Base-by-base conservation (phyloP, 2,113 vertebrate species). In the Rhinopithecus roxellana region DNA sequence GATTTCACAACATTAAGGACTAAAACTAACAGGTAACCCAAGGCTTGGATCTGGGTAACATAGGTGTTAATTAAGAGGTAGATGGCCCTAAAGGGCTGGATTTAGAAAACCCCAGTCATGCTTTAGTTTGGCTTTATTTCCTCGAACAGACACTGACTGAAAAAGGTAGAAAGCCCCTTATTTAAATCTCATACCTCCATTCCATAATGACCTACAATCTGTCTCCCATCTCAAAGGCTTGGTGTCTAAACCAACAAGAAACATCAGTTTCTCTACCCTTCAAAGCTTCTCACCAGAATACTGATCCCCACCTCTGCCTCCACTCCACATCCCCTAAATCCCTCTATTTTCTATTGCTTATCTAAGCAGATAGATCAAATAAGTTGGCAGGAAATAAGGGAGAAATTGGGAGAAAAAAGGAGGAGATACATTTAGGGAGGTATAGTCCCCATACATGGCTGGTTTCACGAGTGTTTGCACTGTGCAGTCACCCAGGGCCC, bases 51-150 rank as follows among this genome's bases (percentile, higher is more conserved):
- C 61, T 90, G 75, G 57, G 32, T 78, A 57, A 96, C 96, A 95
- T 11, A 74, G 18, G 74, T 94, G 27, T 95, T 93, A 96, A 64
- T 92, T 96, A 72, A 89, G 87, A 96, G 75, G 25, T 30, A 69
- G 52, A 95, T 96, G 74, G 43, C 25, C 27, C 70, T 86, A 50
- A 83, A 93, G 72, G 38, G 52, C 74, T 85, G 32, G 27, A 97
- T 72, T 74, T 85, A 95, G 38, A 96, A 94, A 90, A 88, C 90
- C 3, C 10, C 48, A 87, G 40, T 92, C 89, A 94, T 92, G 35
- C 61, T 95, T 94, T 87, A 52, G 35, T 72, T 87, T 94, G 77
- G 59, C 57, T 97, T 92, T n/a, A 80, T 94, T 96, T 93, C 27
- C 35, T 94, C 69, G 74, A 94, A 94, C 52, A 95, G 67, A 85